Base-by-base conservation (phyloP, 2,888 invertebrate genomes). In the Fragum whitleyi region DNA sequence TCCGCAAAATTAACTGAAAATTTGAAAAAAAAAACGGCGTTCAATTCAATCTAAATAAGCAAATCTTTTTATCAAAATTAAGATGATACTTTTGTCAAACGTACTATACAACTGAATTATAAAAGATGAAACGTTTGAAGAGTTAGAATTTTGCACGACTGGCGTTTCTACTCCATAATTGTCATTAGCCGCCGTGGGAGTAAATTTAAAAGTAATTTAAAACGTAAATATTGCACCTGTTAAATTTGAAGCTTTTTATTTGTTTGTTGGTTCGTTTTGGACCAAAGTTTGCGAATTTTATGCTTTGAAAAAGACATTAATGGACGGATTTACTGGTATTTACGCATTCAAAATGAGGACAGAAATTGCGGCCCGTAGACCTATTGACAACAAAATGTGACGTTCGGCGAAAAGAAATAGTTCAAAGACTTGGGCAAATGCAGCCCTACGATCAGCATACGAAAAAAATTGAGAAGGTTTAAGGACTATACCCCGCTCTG, bases 201-300 rank as follows among this genome's bases (percentile, higher is more conserved):
- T 32, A 61, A 19, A 61, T 61, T 61, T 61, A n/a, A 32, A 32
- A 14, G 61, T 61, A 61, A 61, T 61, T 61, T 32, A 61, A 61
- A 32, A 61, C 61, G 32, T 32, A 61, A 32, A 5, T 32, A n/a
- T 61, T n/a, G 32, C 61, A 61, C 61, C 61, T 61, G 61, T 29
- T 47, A 47, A n/a, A 47, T 3, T n/a, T 0, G 57, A 57, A 28
- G 28, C 14, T 57, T 28, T 57, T 57, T 23, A 28, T 57, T 57
- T 2, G 57, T 28, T 28, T 26, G 26, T 57, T 23, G 26, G 14
- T 57, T 57, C 28, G 26, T 57, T 26, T 28, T 28, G 57, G 57
- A 28, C 57, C 57, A 28, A 57, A 57, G 57, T 57, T 57, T 57
- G 23, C 57, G 26, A 23, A 9, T 57, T 57, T 28, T 57, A 57